Evolutionary conservation across 2,888 invertebrate genomes (phyloP), one percentile per base, ranked within the genome.

Genomic region (Trichogramma dendrolimi): DNA sequence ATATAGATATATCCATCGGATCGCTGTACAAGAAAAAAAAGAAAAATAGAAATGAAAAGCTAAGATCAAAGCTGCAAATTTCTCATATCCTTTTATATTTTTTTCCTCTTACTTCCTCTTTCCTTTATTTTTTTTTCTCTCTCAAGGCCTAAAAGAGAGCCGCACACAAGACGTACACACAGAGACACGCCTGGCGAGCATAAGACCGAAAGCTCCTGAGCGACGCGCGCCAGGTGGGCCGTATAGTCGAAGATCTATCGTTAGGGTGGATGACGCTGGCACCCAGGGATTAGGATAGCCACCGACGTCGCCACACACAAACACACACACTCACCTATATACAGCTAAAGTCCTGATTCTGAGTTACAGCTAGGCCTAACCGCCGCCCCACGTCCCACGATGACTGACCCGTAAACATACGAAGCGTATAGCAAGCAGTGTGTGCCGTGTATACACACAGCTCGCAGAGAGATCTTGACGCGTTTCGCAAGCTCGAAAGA

Each of bases 341-440:
- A 27, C 2, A 27, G 27, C 27, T 27, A 27, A 27, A 27, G 27
- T 27, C 27, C 74, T 78, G 78, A 78, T 78, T 77, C 77, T 78
- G 77, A 79, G 75, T 78, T 79, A 79, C 78, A 75, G 73, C 68
- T 72, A 64, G 62, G 60, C 44, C 52, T 14, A 8, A 14, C 14
- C 14, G 5, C 14, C 46, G 7, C 41, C 4, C 27, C 27, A 3
- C 42, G 5, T 4, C 48, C 46, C 8, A 39, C 4, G 11, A 6
- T 56, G 60, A 63, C 69, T 68, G 66, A 68, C 69, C 69, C 70
- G 69, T 72, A 73, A 74, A 75, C 73, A 75, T 67, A 51, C 61
- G n/a, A 48, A 27, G 27, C 27, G 27, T 27, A 27, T 27, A 27
- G 27, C 27, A 27, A 27, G 27, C 27, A 27, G 27, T 27, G 27